Base-by-base conservation (phyloP, 1,140 invertebrate genomes). In the Aphelenchoides fujianensis region DNA sequence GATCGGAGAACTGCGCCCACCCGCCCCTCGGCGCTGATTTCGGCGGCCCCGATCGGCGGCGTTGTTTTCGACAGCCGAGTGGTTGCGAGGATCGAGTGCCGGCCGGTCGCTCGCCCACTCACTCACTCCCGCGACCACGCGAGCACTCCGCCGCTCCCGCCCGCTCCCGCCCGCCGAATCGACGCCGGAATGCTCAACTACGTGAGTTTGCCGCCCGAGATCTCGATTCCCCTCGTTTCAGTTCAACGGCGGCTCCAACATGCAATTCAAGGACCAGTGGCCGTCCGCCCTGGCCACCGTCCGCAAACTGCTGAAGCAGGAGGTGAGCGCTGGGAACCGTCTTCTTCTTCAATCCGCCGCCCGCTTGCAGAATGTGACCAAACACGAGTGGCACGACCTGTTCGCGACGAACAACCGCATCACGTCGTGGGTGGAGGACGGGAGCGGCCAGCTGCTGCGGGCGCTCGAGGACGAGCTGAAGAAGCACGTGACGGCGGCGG, bases 301-400 rank as follows among this genome's bases (percentile, higher is more conserved):
- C 27, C 27, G 59, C 23, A 75, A 75, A 55, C 34, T 75, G 69
- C 63, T 75, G 2, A 37, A 74, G 36, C 71, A 70, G 16, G 34
- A 74, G 70, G 70, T 72, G 3, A 70, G 9, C 3, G n/a, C 7
- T 53, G 64, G 23, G 5, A 53, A 64, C 41, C 64, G 32, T 69
- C 64, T 7, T 12, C 5, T 19, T 66, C 12, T 16, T 19, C 12
- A 71, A 72, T 35, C 7, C 72, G 7, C 0, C 12, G 16, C 16
- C 23, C 28, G 27, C 12, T 69, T 72, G 62, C 63, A 78, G 76
- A 81, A 78, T 74, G 78, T 78, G 27, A 59, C 69, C 0, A 81
- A 78, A 70, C 30, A 27, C 23, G 78, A 81, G 66, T 78, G 76
- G 76, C 76, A 78, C 16, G 76, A 81, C 35, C 54, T 78, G 7